phyloP scores from a whole-genome alignment of 2,888 invertebrate genomes.

The Xanthorhoe spadicearia region DNA sequence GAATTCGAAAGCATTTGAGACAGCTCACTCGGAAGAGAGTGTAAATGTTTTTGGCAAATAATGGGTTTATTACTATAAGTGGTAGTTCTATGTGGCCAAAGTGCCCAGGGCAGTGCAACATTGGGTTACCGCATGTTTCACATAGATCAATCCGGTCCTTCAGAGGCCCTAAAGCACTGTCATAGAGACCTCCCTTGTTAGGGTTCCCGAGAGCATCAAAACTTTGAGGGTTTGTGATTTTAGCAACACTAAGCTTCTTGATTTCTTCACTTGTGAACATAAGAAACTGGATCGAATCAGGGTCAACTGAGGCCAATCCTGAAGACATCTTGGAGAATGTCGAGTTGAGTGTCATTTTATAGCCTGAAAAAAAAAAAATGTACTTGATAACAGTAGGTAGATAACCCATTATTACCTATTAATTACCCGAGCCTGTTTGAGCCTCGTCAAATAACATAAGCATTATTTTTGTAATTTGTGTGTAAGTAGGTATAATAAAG shows the following conservation, averaged over 20 bases:
- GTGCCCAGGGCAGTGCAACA: constrained; percentile 93
- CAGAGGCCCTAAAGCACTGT: constrained; percentile 90
- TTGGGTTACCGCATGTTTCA: constrained; percentile 89
- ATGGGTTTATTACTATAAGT: constrained; percentile 94
- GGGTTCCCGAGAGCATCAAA: constrained; percentile 94
- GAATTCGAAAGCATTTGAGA: constrained; percentile 88
- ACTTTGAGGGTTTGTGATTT: constrained; percentile 90
- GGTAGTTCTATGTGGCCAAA: constrained; percentile 97
- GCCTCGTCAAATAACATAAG: too few relatives aligned
- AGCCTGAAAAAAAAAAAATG: constrained; percentile 42
- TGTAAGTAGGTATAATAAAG: too few relatives aligned
- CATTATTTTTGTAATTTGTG: too few relatives aligned
- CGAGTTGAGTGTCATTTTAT: constrained; percentile 64
- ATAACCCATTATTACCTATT: too few relatives aligned
- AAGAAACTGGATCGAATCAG: constrained; percentile 85
- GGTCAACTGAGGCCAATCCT: constrained; percentile 69
- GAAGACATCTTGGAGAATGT: constrained; percentile 60
- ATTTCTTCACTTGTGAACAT: constrained; percentile 92
- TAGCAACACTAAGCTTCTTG: constrained; percentile 90
- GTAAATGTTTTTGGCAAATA: constrained; percentile 91
- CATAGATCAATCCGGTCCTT: constrained; percentile 89
- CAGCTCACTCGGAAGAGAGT: constrained; percentile 89
- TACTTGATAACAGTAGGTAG: neutral
- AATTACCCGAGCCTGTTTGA: too few relatives aligned
- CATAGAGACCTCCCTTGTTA: constrained; percentile 94